Conservation (phyloP, 2,113 vertebrate genomes). For the Leptocoma aspasia region DNA sequence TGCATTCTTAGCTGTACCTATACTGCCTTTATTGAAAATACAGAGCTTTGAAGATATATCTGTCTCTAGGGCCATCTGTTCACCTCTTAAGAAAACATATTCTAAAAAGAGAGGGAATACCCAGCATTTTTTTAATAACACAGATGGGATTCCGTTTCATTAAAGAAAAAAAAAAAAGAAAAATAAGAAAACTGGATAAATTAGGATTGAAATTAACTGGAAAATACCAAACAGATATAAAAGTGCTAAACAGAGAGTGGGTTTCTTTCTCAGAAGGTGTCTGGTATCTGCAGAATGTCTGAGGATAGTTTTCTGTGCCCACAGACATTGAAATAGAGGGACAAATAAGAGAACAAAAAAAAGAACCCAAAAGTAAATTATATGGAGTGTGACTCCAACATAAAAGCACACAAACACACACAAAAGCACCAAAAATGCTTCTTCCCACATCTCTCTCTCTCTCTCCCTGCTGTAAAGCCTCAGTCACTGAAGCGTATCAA, state of each 20-base stretch:
- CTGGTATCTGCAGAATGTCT: background rate
- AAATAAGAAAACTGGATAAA: background rate
- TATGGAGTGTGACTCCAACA: slow-evolving; percentile 30
- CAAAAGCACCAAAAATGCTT: slow-evolving; percentile 49
- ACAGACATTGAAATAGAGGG: background rate
- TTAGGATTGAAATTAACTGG: slow-evolving; percentile 5
- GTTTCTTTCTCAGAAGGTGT: background rate
- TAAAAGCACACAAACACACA: background rate
- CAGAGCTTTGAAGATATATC: background rate
- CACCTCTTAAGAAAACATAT: background rate
- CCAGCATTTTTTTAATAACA: slow-evolving; percentile 12
- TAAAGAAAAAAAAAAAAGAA: background rate
- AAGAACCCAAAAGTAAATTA: slow-evolving; percentile 2
- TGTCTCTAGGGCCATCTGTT: slow-evolving; percentile 39
- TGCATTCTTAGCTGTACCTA: background rate
- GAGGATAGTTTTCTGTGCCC: slow-evolving; percentile 15
- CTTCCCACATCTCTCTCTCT: slow-evolving; percentile 51
- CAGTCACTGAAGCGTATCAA: background rate
- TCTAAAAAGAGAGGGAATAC: slow-evolving; percentile 30
- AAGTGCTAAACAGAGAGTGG: background rate
- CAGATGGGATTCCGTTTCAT: background rate
- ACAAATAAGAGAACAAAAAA: slow-evolving; percentile 7
- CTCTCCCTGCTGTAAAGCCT: slow-evolving; percentile 17
- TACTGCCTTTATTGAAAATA: background rate
- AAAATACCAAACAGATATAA: background rate